Evolutionary conservation across 1,140 invertebrate species (phyloP), one percentile per base, ranked within the genome.

Genomic region (Propsilocerus akamusi): DNA sequence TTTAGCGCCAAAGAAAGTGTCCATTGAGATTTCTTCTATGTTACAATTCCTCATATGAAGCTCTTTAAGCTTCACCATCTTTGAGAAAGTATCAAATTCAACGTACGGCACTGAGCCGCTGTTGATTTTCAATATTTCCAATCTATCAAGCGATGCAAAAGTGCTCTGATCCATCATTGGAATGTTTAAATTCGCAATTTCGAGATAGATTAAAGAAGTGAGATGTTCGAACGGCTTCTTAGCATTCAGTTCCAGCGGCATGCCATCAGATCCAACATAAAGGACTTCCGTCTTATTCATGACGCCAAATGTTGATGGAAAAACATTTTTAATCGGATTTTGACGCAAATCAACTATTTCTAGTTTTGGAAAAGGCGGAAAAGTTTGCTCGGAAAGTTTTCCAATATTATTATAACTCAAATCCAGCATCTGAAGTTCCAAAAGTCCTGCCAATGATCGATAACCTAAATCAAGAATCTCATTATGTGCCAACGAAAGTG

Each of bases 241-340:
- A 11, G 32, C 52, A 49, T 54, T 56, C 26, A 83, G 52, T 49
- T 72, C 68, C 10, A 81, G 53, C 24, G 68, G 64, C 2, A 67
- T 66, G 17, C 62, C 60, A 22, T 66, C 56, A 25, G 71, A 71
- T 14, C 79, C 79, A 28, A 83, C 56, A 54, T 72, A 70, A 17
- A 83, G 58, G n/a, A 67, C 64, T 49, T 68, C 61, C 3, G 80
- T 81, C 30, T 69, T 70, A 59, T 82, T 82, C 73, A 82, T 75
- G 2, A 80, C 74, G 64, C 79, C 77, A 57, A 82, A 82, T 10
- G 78, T 78, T 30, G 76, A 78, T n/a, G 77, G 72, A 55, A 78
- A 76, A 53, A 83, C 70, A 3, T 71, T 64, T 52, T 70, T 69
- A 22, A 83, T 69, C n/a, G 79, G 80, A 63, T 83, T 83, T 46